Evolutionary conservation across 2,113 vertebrate genomes (phyloP).

Genomic region (Peromyscus californicus): DNA sequence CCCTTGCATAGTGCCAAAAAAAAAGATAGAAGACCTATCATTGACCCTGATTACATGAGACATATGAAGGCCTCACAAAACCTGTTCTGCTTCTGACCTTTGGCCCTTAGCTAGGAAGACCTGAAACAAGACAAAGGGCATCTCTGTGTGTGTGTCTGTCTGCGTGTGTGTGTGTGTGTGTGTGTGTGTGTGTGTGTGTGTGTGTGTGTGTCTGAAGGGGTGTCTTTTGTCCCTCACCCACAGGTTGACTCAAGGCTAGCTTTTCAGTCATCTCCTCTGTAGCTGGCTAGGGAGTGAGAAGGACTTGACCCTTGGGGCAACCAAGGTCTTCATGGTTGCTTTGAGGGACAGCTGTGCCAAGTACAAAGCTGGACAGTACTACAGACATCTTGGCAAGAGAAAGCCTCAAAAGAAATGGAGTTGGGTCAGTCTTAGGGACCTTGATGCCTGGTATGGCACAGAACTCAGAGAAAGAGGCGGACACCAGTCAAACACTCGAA

Average conservation of each 20-base stretch:
- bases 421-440: too few relatives aligned
- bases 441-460: neutral
- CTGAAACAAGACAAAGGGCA: neutral
- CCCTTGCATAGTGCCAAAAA: neutral
- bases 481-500: neutral
- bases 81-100: neutral
- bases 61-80: neutral
- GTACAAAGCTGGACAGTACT: neutral
- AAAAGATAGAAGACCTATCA: neutral
- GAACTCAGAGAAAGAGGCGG: neutral
- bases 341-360: neutral
- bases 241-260: neutral
- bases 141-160: neutral
- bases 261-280: neutral
- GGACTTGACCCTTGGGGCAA: neutral
- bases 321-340: neutral
- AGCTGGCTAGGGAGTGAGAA: neutral
- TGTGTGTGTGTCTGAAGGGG: too few relatives aligned
- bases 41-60: neutral
- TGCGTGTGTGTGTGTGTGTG: too few relatives aligned
- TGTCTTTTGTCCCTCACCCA: neutral
- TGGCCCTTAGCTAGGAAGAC: neutral
- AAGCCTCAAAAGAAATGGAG: neutral
- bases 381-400: neutral
- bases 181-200: neutral